A percentile compares a stretch with the other conserved stretches of the same genome.
Conservation (phyloP, 2,888 invertebrate genomes). For the Cynaeus angustus region DNA sequence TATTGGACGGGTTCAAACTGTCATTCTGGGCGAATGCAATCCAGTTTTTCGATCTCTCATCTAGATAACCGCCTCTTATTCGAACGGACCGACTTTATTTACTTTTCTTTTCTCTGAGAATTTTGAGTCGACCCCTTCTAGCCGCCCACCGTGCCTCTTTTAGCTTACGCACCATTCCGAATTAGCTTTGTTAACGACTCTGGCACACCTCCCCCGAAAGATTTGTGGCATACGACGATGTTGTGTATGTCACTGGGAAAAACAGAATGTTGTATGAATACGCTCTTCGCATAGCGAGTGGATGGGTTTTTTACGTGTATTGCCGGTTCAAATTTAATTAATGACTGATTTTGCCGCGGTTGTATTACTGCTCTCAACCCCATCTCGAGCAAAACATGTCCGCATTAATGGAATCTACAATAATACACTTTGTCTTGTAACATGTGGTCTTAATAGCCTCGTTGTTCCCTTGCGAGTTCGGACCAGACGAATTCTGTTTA, state of each 20-base stretch:
- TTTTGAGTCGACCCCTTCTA: constrained; percentile 2
- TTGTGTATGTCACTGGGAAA: constrained; percentile 13
- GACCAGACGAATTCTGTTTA: constrained; percentile 39
- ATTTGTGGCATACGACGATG: constrained; percentile 37
- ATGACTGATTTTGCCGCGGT: constrained; percentile 44
- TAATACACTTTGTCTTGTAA: constrained; percentile 68
- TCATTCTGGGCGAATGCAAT: constrained; percentile 63
- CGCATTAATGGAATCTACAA: constrained; percentile 66
- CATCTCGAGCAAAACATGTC: constrained; percentile 52
- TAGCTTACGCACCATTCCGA: constrained; percentile 41
- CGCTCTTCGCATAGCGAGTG: neutral
- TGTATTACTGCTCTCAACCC: constrained; percentile 18
- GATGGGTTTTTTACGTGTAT: constrained; percentile 27
- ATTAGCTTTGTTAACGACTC: constrained; percentile 46
- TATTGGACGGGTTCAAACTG: constrained; percentile 66
- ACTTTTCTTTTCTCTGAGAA: constrained; percentile 42
- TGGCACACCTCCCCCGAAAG: constrained; percentile 28
- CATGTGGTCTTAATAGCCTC: constrained; percentile 67
- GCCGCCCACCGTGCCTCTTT: constrained; percentile 3
- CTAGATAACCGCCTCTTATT: constrained; percentile 59
- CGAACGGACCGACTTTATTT: constrained; percentile 55
- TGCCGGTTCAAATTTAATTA: constrained; percentile 43
- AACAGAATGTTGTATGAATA: constrained; percentile 21
- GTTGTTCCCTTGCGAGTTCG: constrained; percentile 21
- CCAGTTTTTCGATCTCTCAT: constrained; percentile 62